Base-by-base conservation (phyloP, 1,140 invertebrate genomes). In the Aphelenchoides besseyi region DNA sequence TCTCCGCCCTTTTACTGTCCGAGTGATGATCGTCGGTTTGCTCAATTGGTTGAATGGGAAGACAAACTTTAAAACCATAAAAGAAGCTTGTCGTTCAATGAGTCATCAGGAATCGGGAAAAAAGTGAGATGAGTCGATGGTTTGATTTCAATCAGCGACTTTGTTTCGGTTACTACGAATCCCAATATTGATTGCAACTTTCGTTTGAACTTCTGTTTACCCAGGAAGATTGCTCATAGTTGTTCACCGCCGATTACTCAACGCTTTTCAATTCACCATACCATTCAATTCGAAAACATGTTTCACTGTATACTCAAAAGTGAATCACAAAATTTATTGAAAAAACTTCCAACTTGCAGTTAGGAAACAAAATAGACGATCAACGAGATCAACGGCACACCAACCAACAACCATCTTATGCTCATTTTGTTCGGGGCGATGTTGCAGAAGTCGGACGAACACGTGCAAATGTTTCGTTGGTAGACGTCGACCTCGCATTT, bases 381-480 rank as follows among this genome's bases (percentile, higher is more conserved):
- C 55, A 59, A 33, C 18, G 55, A 5, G 18, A 12, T 28, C 26
- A 5, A 59, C 55, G 5, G 55, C 5, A 33, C n/a, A n/a, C n/a
- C n/a, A n/a, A n/a, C n/a, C n/a, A n/a, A n/a, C n/a, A 18, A 8
- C 55, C 55, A 59, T 33, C 5, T 23, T 28, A 12, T 8, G 18
- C 5, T 29, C 18, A 23, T 8, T 5, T 8, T 23, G 41, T 12
- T 48, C 12, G 41, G 41, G 41, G 55, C 55, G 55, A 5, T 23
- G 55, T 59, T 59, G 55, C 55, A 59, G 55, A 59, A 33, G 18
- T 59, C 18, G 55, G 5, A 5, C 5, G 5, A 8, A 23, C 55
- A 59, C 55, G 55, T 59, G 18, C 55, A 59, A 23, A 59, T 23
- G 55, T 59, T 59, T 5, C 55, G 55, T 33, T 59, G 55, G 55